A percentile compares a stretch with the other conserved stretches of the same genome.
phyloP scores from a whole-genome alignment of 2,113 vertebrate species.

The Laticauda colubrina region DNA sequence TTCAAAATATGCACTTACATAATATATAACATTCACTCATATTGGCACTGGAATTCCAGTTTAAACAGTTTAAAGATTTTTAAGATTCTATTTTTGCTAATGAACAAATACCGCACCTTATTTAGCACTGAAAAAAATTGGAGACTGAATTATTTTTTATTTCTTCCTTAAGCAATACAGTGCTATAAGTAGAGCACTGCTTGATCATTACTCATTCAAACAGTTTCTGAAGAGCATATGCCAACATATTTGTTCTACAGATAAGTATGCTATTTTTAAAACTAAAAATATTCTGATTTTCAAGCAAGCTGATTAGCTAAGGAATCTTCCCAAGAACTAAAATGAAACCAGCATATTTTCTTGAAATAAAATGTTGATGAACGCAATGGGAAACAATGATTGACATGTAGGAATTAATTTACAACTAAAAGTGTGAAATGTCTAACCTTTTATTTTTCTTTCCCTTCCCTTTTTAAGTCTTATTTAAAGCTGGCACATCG shows the following conservation, averaged over 20 bases:
- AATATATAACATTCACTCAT: background rate
- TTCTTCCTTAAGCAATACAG: background rate
- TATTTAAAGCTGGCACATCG: background rate
- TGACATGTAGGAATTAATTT: background rate
- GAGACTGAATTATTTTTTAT: background rate
- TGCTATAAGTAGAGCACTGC: rapidly evolving
- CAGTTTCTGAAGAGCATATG: background rate
- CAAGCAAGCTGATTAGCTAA: background rate
- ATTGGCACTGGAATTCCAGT: background rate
- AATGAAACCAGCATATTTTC: background rate
- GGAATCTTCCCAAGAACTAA: background rate
- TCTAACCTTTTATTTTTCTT: background rate
- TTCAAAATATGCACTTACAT: background rate
- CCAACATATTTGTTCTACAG: slow-evolving; percentile 12
- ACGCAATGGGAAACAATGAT: background rate
- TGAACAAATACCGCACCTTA: background rate
- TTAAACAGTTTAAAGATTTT: slow-evolving; percentile 2
- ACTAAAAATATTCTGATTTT: background rate
- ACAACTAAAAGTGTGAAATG: background rate
- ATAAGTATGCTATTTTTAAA: slow-evolving; percentile 22
- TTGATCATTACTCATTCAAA: background rate
- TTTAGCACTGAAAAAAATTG: background rate
- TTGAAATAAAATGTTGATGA: background rate
- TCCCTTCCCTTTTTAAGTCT: background rate
- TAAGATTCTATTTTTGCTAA: background rate